Percentiles rank a stretch among this genome's conserved stretches.
These are phyloP conservation scores for Eupithecia vulgata DNA, from an alignment of 2,888 invertebrate species.

Conservation along the genomic window DNA sequence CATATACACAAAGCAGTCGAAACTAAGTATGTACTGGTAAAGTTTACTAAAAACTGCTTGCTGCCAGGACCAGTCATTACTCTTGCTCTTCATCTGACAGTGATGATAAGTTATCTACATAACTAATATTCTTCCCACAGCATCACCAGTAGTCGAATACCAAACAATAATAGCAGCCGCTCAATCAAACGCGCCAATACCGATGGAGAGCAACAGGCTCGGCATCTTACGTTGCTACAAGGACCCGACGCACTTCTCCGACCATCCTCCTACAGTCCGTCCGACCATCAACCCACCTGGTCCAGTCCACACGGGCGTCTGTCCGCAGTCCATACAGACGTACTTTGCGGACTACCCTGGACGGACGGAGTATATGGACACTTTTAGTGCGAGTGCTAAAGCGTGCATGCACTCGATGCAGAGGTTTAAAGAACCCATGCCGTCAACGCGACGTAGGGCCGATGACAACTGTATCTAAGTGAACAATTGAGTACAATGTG, in stretches of 20 bases:
- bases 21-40: too few species aligned
- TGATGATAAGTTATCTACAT: background rate
- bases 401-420: constrained; percentile 85
- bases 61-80: too few species aligned
- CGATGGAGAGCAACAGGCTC: constrained; percentile 81
- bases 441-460: constrained; percentile 84
- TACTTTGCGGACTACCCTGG: constrained; percentile 85
- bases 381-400: constrained; percentile 84
- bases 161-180: constrained; percentile 84
- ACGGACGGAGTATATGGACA: constrained; percentile 86
- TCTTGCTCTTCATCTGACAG: too few species aligned
- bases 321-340: constrained; percentile 77
- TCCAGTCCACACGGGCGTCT: constrained; percentile 65
- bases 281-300: constrained; percentile 83
- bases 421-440: constrained; percentile 85
- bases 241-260: constrained; percentile 85
- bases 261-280: constrained; percentile 78
- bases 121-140: constrained; percentile 54
- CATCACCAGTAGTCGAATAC: constrained; percentile 81
- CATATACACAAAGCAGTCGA: too few species aligned
- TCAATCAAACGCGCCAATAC: constrained; percentile 84
- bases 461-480: constrained; percentile 79
- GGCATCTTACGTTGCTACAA: constrained; percentile 85
- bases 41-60: too few species aligned
- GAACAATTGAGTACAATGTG: constrained; percentile 47